A percentile compares a stretch with the other conserved stretches of the same genome.
phyloP scores from a whole-genome alignment of 2,113 vertebrate species.

The Smithornis capensis region DNA sequence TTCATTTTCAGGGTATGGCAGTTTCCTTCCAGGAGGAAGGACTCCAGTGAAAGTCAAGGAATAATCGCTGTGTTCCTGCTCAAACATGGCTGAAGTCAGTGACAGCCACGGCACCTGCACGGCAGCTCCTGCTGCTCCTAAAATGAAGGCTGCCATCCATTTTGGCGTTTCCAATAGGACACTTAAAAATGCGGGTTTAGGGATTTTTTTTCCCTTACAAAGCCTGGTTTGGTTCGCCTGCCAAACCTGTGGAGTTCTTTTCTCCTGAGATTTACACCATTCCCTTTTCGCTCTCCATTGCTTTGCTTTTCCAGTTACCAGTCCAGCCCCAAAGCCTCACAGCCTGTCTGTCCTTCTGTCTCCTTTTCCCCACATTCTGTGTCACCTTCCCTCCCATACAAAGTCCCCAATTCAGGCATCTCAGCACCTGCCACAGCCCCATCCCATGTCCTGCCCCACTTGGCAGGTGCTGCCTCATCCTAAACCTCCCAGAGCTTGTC shows the following conservation, averaged over 20 bases:
- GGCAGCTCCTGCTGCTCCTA: constrained; percentile 18
- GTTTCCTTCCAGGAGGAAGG: background rate
- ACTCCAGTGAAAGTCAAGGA: background rate
- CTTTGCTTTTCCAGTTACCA: background rate
- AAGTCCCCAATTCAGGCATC: background rate
- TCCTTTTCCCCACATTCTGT: background rate
- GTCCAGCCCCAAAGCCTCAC: background rate
- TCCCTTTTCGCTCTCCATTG: background rate
- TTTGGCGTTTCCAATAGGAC: background rate
- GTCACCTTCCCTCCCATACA: background rate
- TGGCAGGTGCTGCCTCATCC: background rate
- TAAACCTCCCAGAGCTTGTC: background rate
- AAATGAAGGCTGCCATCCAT: constrained; percentile 48
- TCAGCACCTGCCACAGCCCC: background rate
- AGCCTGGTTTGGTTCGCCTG: background rate
- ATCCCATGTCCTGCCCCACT: background rate
- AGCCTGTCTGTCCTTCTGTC: background rate
- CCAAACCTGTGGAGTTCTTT: rapidly evolving
- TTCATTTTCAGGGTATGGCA: background rate
- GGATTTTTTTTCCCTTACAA: background rate
- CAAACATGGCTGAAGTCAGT: background rate
- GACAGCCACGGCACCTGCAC: background rate
- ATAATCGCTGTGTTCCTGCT: background rate
- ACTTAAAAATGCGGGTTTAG: rapidly evolving
- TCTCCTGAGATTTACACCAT: background rate